These are phyloP conservation scores for Cossypha dichroa DNA, from an alignment of 2,797 vertebrate species.

Conservation along the genomic window DNA sequence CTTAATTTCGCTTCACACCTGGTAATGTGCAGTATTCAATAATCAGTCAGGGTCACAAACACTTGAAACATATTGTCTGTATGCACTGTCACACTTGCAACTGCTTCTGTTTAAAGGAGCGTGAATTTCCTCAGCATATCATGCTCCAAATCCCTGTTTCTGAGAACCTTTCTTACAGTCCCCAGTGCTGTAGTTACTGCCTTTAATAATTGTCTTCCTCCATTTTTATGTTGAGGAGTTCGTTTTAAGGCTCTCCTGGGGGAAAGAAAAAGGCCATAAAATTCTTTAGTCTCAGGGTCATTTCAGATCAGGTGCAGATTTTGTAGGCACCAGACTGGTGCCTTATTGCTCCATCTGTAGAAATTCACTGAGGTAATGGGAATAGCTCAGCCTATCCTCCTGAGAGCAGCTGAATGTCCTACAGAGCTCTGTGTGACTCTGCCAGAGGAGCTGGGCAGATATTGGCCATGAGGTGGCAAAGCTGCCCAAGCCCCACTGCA, in stretches of 20 bases:
- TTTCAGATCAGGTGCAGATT: neutral
- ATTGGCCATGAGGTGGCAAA: neutral
- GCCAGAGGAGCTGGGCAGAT: neutral
- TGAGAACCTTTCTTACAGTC: neutral
- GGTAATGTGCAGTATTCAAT: neutral
- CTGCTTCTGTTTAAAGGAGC: neutral
- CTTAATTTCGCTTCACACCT: neutral
- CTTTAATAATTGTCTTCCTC: neutral
- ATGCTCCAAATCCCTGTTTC: neutral
- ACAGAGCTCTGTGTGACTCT: neutral
- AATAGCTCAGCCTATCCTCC: neutral
- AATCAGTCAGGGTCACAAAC: neutral
- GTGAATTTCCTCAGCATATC: neutral
- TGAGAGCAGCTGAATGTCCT: neutral
- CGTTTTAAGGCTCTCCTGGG: neutral
- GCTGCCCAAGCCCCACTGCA: neutral
- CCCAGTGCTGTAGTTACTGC: neutral
- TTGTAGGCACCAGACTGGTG: neutral
- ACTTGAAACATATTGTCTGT: neutral
- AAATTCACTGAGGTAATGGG: neutral
- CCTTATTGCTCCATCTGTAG: neutral
- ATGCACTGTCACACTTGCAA: neutral
- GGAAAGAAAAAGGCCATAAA: neutral
- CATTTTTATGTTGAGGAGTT: neutral
- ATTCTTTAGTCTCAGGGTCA: neutral